Conservation (phyloP, 2,797 vertebrate genomes). For the Kryptolebias ocellatus region DNA sequence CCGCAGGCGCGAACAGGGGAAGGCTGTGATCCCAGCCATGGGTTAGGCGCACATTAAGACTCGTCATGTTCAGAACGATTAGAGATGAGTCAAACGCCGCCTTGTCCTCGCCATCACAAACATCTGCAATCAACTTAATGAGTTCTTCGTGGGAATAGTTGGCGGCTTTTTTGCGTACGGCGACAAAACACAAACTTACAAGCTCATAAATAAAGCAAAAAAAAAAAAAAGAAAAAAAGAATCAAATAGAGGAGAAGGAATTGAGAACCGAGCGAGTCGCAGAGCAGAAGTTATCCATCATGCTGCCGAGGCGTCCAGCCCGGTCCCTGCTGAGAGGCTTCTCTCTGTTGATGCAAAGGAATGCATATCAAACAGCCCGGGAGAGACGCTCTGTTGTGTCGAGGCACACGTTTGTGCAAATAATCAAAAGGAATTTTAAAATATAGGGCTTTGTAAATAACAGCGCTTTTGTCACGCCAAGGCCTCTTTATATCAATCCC, state of each 20-base stretch:
- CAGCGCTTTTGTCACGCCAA: constrained; percentile 44
- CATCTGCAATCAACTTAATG: constrained; percentile 60
- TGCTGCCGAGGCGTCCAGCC: constrained; percentile 56
- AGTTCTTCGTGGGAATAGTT: constrained; percentile 40
- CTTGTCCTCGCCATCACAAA: constrained; percentile 47
- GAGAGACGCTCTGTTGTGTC: constrained; percentile 53
- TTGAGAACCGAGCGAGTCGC: constrained; percentile 24
- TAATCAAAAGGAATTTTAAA: constrained; percentile 64
- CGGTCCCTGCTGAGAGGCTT: constrained; percentile 63
- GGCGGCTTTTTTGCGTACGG: constrained; percentile 18
- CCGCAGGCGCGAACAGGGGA: constrained; percentile 32
- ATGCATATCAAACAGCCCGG: constrained; percentile 68
- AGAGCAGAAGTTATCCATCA: constrained; percentile 68
- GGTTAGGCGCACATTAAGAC: constrained; percentile 45
- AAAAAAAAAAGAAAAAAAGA: constrained; percentile 20
- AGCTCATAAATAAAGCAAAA: constrained; percentile 51
- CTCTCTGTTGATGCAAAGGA: constrained; percentile 66
- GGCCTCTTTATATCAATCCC: constrained; percentile 54
- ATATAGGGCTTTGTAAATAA: constrained; percentile 61
- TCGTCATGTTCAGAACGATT: constrained; percentile 51
- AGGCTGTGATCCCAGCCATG: constrained; percentile 52
- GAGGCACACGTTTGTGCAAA: constrained; percentile 57
- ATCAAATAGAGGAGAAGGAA: constrained; percentile 20
- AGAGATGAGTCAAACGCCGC: constrained; percentile 55
- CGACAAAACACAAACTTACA: constrained; percentile 52